phyloP scores from a whole-genome alignment of 2,888 invertebrate species.

The Pseudococcus longispinus region DNA sequence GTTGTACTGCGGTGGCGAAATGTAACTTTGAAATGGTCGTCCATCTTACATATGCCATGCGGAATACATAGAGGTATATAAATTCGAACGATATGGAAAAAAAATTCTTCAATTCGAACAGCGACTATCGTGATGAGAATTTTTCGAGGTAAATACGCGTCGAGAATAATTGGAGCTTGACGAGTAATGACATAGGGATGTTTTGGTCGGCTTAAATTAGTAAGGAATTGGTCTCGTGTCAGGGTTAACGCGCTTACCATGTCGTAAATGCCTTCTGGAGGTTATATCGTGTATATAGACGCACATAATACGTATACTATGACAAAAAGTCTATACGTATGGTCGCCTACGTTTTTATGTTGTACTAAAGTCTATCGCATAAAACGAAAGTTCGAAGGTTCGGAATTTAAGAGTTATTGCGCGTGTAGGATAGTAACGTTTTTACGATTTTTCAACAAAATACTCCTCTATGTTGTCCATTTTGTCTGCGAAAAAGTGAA shows the following conservation, averaged over 20 bases:
- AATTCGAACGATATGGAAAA: too few species aligned
- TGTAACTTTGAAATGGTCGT: too few species aligned
- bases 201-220: slow-evolving; percentile 10
- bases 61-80: too few species aligned
- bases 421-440: not conserved
- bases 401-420: not conserved
- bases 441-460: slow-evolving; percentile 31
- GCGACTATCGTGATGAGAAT: not conserved
- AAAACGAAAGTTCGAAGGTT: slow-evolving; percentile 14
- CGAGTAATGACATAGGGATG: not conserved
- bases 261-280: slow-evolving; percentile 10
- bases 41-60: too few species aligned
- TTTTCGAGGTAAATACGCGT: not conserved
- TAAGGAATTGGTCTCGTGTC: slow-evolving; percentile 24
- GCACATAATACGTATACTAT: not conserved
- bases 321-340: slow-evolving; percentile 10
- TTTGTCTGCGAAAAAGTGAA: not conserved
- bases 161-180: not conserved
- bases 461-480: not conserved
- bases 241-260: slow-evolving; percentile 31
- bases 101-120: not conserved
- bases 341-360: slow-evolving; percentile 25
- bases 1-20: too few species aligned
- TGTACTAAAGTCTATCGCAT: slow-evolving; percentile 35
- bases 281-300: not conserved